Evolutionary conservation across 2,888 invertebrate genomes (phyloP).

Genomic region (Ceraclea dissimilis): DNA sequence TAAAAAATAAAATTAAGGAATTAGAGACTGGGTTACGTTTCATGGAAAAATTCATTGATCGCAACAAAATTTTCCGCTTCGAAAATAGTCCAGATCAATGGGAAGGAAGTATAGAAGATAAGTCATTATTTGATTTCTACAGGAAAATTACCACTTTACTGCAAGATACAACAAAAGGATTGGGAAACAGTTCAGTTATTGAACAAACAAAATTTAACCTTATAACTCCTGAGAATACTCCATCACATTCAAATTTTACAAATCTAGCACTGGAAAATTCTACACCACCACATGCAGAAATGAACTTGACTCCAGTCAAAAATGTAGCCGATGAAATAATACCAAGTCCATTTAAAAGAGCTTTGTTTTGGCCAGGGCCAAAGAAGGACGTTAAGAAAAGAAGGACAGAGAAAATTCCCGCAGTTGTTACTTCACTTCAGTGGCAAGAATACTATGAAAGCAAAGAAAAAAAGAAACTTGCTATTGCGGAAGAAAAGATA

Average conservation of each 20-base stretch:
- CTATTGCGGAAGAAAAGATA: slow-evolving; percentile 20
- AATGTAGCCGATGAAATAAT: not conserved
- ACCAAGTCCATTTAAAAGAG: slow-evolving; percentile 23
- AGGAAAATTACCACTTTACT: not conserved
- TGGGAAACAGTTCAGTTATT: not conserved
- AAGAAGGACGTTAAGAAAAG: slow-evolving; percentile 20
- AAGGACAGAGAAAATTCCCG: slow-evolving; percentile 24
- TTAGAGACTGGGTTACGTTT: not conserved
- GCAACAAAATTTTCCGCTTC: not conserved
- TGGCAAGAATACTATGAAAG: slow-evolving; percentile 26
- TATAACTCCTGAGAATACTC: not conserved
- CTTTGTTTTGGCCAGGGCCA: slow-evolving; percentile 24
- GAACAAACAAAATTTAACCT: not conserved
- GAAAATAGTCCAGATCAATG: slow-evolving; percentile 9
- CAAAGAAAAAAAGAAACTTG: slow-evolving; percentile 26
- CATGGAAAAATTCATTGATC: not conserved
- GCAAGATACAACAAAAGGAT: not conserved
- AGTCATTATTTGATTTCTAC: not conserved
- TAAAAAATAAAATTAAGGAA: not conserved
- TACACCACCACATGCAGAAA: not conserved
- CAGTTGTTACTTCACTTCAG: slow-evolving; percentile 23
- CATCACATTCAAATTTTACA: not conserved
- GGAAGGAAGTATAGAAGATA: not conserved
- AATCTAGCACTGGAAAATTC: not conserved
- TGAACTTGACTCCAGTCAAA: not conserved